Evolutionary conservation across 92 coral and sea anemone species (phyloP), one percentile per base, ranked within the genome.

Genomic region (Epizoanthus fatuus): DNA sequence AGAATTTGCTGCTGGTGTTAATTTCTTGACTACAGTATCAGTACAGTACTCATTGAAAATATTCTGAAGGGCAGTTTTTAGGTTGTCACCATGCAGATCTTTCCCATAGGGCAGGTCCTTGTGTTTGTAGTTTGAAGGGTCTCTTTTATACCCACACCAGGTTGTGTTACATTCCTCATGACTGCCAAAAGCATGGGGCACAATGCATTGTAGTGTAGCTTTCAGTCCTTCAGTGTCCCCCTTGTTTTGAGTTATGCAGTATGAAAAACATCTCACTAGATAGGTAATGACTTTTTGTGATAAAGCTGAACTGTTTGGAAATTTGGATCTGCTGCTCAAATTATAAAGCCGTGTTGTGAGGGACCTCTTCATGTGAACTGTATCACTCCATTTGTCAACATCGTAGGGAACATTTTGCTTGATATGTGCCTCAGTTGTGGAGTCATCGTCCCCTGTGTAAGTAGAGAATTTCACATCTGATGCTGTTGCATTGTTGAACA

Each of bases 381-480:
- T 91, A 17, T 91, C 88, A 13, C 85, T 71, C 60, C 66, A 39
- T 52, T 91, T 90, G 5, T 71, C 83, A 6, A 80, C 87, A 32
- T 58, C 63, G 37, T 86, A 86, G 2, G 91, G 72, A 51, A 90
- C 93, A n/a, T 87, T 60, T 8, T 75, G 79, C 44, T 59, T 80
- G 6, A 90, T 32, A 72, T 86, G 91, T 12, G 84, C 52, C 37
- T 63, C 74, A 1, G 88, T 75, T 19, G 91, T 91, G 22, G 91
- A 47, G 45, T 82, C 94, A 81, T 90, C 93, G 58, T 90, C 35
- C 93, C 13, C 90, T 80, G 44, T 57, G 63, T 57, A 57, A 22
- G 63, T 59, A 69, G 42, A 57, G 15, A 57, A 75, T 42, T 75
- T 86, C 2, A 67, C 84, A 47, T 14, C n/a, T 12, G 53, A 15